Conservation (phyloP, 2,797 vertebrate genomes). For the Poecilia wingei region DNA sequence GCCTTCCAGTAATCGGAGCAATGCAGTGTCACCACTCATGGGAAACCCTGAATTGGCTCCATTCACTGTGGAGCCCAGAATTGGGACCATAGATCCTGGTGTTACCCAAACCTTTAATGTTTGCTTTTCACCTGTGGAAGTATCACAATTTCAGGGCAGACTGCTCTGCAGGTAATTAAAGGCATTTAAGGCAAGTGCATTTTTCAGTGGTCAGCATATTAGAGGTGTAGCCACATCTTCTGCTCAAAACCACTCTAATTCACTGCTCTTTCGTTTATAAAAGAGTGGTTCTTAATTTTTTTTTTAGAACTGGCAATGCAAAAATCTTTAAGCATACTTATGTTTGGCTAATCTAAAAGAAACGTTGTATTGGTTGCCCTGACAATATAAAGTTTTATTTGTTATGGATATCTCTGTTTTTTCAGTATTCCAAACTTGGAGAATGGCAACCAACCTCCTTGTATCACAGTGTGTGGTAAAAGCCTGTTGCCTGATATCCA, state of each 20-base stretch:
- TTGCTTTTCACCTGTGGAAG: conserved; percentile 83
- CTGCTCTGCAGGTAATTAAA: conserved; percentile 87
- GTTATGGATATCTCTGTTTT: conserved; percentile 13
- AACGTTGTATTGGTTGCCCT: background rate
- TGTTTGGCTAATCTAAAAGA: background rate
- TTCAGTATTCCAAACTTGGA: conserved; percentile 86
- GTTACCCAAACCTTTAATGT: conserved; percentile 78
- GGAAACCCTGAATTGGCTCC: conserved; percentile 21
- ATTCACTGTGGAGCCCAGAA: conserved; percentile 83
- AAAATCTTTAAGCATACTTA: background rate
- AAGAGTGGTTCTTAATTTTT: background rate
- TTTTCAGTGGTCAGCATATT: background rate
- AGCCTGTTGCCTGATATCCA: conserved; percentile 82
- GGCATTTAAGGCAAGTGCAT: background rate
- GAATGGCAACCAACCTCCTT: conserved; percentile 56
- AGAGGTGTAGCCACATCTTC: background rate
- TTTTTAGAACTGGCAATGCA: background rate
- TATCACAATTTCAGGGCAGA: conserved; percentile 80
- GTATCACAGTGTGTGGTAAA: conserved; percentile 77
- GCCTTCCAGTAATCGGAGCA: conserved; percentile 58
- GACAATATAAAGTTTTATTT: background rate
- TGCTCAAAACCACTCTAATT: background rate
- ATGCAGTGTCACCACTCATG: conserved; percentile 39
- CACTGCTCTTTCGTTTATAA: background rate
- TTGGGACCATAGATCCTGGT: conserved; percentile 76